A percentile compares a stretch with the other conserved stretches of the same genome.
Evolutionary conservation across 2,888 invertebrate species (phyloP).

Genomic region (Heteromurus nitidus): DNA sequence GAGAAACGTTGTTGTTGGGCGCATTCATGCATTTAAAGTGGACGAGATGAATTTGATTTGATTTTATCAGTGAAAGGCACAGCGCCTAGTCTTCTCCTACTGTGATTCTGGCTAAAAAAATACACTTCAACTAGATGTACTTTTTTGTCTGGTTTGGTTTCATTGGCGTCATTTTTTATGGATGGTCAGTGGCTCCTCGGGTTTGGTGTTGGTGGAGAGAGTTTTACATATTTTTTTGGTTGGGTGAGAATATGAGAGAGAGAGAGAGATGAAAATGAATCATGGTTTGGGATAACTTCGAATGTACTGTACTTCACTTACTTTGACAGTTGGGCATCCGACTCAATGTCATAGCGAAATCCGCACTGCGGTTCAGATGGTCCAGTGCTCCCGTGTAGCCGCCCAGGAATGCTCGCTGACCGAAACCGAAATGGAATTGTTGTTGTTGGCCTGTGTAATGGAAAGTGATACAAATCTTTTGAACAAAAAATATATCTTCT

Average conservation of each 20-base stretch:
- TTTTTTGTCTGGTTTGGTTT: conserved; percentile 38
- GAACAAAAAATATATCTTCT: not conserved
- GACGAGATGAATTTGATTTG: conserved; percentile 37
- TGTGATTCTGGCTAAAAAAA: not conserved
- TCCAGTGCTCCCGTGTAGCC: conserved; percentile 78
- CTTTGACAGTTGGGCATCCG: conserved; percentile 73
- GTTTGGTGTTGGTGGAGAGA: conserved; percentile 38
- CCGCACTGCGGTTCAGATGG: conserved; percentile 72
- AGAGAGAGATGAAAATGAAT: no score
- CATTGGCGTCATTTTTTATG: conserved; percentile 57
- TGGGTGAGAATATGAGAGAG: no score
- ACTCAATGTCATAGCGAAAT: conserved; percentile 72
- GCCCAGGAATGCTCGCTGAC: conserved; percentile 90
- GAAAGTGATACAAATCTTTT: not conserved
- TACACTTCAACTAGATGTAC: no score
- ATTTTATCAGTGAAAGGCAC: conserved; percentile 28
- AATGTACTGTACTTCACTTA: conserved; percentile 51
- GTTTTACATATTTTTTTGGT: no score
- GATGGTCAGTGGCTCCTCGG: conserved; percentile 56
- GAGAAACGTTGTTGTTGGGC: not conserved
- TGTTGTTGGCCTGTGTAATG: conserved; percentile 90
- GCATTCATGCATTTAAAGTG: conserved; percentile 34
- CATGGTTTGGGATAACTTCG: not conserved
- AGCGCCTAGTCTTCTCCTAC: not conserved
- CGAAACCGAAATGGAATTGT: conserved; percentile 91